Evolutionary conservation across 2,888 invertebrate species (phyloP).

Genomic region (Tetranychus truncatus): DNA sequence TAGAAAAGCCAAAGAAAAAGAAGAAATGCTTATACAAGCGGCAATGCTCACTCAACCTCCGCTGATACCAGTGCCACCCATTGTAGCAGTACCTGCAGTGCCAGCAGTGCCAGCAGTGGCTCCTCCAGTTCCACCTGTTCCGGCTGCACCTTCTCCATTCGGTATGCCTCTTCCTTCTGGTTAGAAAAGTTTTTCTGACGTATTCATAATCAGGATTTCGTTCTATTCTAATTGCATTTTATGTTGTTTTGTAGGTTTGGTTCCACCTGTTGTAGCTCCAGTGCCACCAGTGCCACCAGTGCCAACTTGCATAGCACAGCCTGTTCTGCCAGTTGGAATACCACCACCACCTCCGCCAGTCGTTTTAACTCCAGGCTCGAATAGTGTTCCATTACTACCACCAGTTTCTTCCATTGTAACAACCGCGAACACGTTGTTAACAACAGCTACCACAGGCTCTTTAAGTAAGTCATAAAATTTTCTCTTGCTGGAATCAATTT

Average conservation of each 20-base stretch:
- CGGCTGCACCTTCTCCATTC: background rate
- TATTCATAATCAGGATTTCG: background rate
- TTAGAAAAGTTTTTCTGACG: background rate
- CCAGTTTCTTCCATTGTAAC: background rate
- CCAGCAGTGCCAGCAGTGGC: background rate
- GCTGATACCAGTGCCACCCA: background rate
- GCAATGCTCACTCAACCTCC: background rate
- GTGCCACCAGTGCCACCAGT: background rate
- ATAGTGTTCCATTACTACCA: background rate
- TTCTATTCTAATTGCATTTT: background rate
- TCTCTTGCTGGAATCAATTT: too few relatives aligned
- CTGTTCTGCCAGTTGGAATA: background rate
- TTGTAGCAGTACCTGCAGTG: background rate
- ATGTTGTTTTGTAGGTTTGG: background rate
- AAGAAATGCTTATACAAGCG: background rate
- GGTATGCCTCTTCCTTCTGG: background rate
- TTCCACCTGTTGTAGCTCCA: background rate
- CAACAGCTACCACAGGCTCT: too few relatives aligned
- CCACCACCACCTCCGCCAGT: slow-evolving; percentile 6
- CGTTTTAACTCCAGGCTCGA: background rate
- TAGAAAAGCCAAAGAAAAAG: slow-evolving; percentile 5
- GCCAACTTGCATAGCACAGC: background rate
- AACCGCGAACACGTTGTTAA: background rate
- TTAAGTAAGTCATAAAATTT: too few relatives aligned
- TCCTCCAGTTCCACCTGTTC: slow-evolving; percentile 4